phyloP scores from a whole-genome alignment of 2,113 vertebrate species.

The Coracopsis vasa region DNA sequence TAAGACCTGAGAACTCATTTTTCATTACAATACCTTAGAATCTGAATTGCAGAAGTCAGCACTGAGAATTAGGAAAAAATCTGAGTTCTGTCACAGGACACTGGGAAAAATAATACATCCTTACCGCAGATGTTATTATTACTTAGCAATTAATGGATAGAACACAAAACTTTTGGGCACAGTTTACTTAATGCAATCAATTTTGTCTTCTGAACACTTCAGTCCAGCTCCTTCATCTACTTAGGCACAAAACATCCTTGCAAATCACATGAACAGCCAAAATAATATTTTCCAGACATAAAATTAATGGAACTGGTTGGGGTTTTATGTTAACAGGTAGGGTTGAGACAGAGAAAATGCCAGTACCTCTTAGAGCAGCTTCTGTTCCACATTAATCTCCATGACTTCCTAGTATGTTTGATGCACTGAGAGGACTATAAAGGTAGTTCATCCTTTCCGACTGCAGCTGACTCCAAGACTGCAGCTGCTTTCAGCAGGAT shows the following conservation, averaged over 20 bases:
- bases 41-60: background rate
- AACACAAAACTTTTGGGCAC: conserved; percentile 24
- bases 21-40: background rate
- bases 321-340: background rate
- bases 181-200: background rate
- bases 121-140: conserved; percentile 34
- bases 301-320: background rate
- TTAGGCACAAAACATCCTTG: background rate
- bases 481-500: background rate
- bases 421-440: background rate
- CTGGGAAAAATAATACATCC: background rate
- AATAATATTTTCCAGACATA: conserved; percentile 30
- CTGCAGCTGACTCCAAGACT: background rate
- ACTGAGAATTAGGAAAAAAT: background rate
- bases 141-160: conserved; percentile 49
- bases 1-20: background rate
- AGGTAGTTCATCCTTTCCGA: background rate
- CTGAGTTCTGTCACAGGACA: conserved; percentile 4
- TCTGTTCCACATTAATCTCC: background rate
- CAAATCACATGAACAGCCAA: background rate
- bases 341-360: background rate
- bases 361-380: background rate
- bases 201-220: background rate
- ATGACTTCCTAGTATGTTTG: background rate
- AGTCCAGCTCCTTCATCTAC: background rate